Conservation (phyloP, 1,140 invertebrate species). For the Drosophila auraria region DNA sequence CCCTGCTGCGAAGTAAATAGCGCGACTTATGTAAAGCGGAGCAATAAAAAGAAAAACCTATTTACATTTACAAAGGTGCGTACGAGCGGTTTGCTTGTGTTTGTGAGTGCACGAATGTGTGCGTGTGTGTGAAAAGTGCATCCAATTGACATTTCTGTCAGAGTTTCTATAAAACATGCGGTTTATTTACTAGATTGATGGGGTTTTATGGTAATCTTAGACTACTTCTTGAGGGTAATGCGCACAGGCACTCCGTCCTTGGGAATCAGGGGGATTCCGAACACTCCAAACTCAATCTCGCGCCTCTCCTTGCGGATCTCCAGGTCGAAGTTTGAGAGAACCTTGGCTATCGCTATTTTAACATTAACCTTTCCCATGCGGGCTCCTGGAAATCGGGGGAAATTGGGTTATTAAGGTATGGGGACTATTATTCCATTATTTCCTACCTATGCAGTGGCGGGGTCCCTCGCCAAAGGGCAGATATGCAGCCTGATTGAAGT, state of each 20-base stretch:
- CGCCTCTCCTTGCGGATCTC: constrained; percentile 34
- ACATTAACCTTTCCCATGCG: constrained; percentile 75
- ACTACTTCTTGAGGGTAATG: constrained; percentile 39
- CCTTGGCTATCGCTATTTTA: constrained; percentile 69
- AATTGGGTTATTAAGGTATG: background rate
- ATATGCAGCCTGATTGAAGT: constrained; percentile 84
- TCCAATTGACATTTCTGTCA: constrained; percentile 39
- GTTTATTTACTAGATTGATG: constrained; percentile 10
- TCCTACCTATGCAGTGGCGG: constrained; percentile 88
- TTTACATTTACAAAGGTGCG: constrained; percentile 60
- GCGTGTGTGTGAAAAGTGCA: constrained; percentile 28
- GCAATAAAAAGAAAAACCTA: constrained; percentile 43
- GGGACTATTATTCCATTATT: background rate
- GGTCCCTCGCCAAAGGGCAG: constrained; percentile 90
- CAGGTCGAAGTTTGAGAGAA: constrained; percentile 66
- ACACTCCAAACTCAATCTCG: constrained; percentile 53
- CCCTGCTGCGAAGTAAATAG: constrained; percentile 25
- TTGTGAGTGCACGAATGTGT: background rate
- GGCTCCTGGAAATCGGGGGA: constrained; percentile 40
- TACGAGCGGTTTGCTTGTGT: constrained; percentile 15
- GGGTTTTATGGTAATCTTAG: background rate
- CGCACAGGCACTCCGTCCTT: constrained; percentile 53
- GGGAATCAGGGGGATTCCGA: constrained; percentile 56
- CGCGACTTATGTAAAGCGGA: constrained; percentile 52
- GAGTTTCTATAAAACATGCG: constrained; percentile 1